Conservation (phyloP, 2,113 vertebrate genomes). For the Fregata magnificens region DNA sequence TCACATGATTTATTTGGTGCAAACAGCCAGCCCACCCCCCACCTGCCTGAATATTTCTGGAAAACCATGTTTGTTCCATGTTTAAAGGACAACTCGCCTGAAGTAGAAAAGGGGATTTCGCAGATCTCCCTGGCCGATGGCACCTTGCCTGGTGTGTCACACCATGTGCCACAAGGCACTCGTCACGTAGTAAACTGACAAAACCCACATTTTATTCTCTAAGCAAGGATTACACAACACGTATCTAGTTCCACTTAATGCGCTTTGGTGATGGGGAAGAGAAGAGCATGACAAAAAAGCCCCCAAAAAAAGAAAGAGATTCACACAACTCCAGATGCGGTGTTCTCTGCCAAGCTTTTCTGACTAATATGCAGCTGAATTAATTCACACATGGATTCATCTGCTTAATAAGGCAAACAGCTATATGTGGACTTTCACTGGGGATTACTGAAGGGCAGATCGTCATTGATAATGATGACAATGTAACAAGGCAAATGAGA, state of each 20-base stretch:
- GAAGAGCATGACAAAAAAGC: neutral
- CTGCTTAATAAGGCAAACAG: neutral
- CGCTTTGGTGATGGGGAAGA: fast-evolving
- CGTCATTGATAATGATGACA: neutral
- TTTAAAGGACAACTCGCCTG: neutral
- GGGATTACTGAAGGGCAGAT: neutral
- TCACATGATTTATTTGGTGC: neutral
- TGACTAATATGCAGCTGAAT: neutral
- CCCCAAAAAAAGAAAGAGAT: neutral
- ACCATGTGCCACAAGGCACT: neutral
- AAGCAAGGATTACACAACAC: neutral
- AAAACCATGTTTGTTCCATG: neutral
- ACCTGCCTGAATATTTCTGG: neutral
- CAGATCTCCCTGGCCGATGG: neutral
- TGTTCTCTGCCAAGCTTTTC: neutral
- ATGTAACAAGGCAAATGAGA: neutral
- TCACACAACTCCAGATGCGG: neutral
- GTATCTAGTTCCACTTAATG: neutral
- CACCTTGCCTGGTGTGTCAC: neutral
- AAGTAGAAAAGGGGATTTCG: neutral
- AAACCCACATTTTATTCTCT: neutral
- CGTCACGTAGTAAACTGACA: neutral
- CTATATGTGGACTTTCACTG: neutral
- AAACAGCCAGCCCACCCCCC: neutral
- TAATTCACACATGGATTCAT: neutral